Percentiles rank a stretch among this genome's conserved stretches.
Conservation (phyloP, 1,140 invertebrate species). For the Oscheius sp. region DNA sequence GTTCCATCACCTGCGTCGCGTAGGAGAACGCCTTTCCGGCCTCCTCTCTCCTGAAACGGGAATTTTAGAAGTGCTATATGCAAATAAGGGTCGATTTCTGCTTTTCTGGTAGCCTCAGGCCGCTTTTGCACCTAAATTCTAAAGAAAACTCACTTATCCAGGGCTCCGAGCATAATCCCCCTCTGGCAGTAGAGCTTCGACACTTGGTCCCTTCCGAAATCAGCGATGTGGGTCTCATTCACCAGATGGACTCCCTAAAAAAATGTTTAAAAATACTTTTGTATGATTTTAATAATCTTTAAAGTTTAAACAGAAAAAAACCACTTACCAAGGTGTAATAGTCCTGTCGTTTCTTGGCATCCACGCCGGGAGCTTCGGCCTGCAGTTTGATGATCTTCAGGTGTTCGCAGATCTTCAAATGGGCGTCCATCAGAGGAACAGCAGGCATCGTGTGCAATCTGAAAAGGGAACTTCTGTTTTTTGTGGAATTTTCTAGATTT, state of each 20-base stretch:
- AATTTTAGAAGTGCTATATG: neutral
- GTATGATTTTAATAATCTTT: neutral
- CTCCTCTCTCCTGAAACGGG: neutral
- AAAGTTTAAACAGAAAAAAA: neutral
- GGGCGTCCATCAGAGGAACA: constrained; percentile 23
- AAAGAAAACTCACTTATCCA: too few species aligned
- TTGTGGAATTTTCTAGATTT: neutral
- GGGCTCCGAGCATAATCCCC: neutral
- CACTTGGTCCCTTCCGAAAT: neutral
- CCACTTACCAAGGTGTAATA: neutral
- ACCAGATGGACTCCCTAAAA: neutral
- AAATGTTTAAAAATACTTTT: neutral
- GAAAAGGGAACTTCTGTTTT: neutral
- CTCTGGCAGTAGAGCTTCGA: neutral
- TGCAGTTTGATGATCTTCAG: constrained; percentile 8
- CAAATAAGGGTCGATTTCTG: neutral
- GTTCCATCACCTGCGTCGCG: constrained; percentile 5
- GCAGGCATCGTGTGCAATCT: constrained; percentile 10
- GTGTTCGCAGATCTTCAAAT: constrained; percentile 20
- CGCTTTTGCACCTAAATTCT: too few species aligned
- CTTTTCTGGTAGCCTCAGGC: neutral
- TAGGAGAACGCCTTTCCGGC: constrained; percentile 7
- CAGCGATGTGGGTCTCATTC: neutral
- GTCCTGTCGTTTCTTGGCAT: neutral
- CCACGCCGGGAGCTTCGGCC: neutral